Evolutionary conservation across 2,888 invertebrate genomes (phyloP), one percentile per base, ranked within the genome.

Genomic region (Ischnura elegans): DNA sequence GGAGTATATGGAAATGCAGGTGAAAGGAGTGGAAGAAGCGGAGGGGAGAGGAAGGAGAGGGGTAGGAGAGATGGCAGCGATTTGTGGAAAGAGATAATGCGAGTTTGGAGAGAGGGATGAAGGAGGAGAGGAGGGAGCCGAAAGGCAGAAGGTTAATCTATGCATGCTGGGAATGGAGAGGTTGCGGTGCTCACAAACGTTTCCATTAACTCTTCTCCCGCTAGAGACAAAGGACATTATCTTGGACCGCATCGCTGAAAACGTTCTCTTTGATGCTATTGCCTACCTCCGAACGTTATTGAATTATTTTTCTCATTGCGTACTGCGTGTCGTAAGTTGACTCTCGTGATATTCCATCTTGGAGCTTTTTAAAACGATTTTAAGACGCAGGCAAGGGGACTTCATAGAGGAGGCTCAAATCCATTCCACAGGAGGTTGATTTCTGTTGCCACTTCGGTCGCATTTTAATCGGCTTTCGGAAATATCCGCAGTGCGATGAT

Each of bases 71-170:
- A n/a, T 25, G 61, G 61, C n/a, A 6, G 76, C 36, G 76, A 76
- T 76, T 76, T 76, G 76, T 76, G 76, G n/a, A 36, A 13, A 76
- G 76, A 76, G 76, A 76, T 76, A 76, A 76, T 76, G 36, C 76
- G 76, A 10, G 36, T 61, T 61, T 61, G 25, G 61, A 6, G 76
- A 36, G 36, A 1, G 36, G 66, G 25, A 6, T 21, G 5, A 5
- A n/a, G 51, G 51, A 10, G 19, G 4, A 51, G 2, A 10, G 2
- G 61, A n/a, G 10, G 61, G 61, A 6, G 19, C 3, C 25, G 25
- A n/a, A 76, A 76, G 76, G 76, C 76, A 76, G 36, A 76, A 76
- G 76, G 76, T 76, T 76, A 76, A 76, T 76, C 76, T 76, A 76
- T 76, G 29, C 76, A 76, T 36, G 76, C 36, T 76, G 76, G 36